Percentiles rank a stretch among this genome's conserved stretches.
Conservation (phyloP, 2,888 invertebrate species). For the Microplitis manilae region DNA sequence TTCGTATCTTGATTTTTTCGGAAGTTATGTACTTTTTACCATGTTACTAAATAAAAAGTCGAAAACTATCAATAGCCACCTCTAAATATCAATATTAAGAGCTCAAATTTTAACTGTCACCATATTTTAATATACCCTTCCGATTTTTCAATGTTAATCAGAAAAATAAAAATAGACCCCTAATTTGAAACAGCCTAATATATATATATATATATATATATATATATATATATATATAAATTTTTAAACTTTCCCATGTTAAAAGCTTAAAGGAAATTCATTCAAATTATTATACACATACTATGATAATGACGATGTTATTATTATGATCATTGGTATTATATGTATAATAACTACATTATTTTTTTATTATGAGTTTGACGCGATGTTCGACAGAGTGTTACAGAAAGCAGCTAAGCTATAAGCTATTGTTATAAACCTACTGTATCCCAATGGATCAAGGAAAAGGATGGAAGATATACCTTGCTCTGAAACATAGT, state of each 20-base stretch:
- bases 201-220: neutral
- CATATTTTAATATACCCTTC: no score
- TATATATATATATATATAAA: neutral
- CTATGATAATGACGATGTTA: no score
- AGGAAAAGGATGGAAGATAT: constrained; percentile 11
- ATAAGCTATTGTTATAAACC: constrained; percentile 22
- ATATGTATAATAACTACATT: neutral
- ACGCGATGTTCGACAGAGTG: constrained; percentile 27
- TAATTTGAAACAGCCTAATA: no score
- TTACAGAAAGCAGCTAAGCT: constrained; percentile 14
- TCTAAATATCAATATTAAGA: no score
- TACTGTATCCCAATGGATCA: constrained; percentile 4
- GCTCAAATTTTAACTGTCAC: no score
- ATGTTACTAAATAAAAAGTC: no score
- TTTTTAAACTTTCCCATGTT: constrained; percentile 3
- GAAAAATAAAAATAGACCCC: no score
- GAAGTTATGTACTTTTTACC: no score
- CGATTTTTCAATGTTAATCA: no score
- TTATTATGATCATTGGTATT: neutral
- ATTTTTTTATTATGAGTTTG: constrained; percentile 9
- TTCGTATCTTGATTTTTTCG: no score
- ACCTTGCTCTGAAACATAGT: constrained; percentile 10
- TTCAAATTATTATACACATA: neutral
- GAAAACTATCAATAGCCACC: no score
- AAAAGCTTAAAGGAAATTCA: constrained; percentile 16